phyloP scores from a whole-genome alignment of 2,113 vertebrate species.

The Halichoerus grypus region DNA sequence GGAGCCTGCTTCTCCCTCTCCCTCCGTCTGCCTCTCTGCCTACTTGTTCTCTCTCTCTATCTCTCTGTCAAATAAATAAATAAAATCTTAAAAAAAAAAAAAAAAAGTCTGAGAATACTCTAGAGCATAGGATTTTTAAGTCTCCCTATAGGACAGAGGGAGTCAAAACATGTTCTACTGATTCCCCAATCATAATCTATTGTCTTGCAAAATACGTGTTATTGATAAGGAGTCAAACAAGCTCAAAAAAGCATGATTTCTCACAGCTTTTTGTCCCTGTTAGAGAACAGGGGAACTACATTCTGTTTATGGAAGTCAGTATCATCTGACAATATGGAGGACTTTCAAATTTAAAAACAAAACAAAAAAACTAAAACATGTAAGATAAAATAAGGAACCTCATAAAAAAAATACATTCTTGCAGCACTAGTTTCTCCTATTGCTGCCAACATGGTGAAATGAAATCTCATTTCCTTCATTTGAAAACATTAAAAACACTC shows the following conservation, averaged over 20 bases:
- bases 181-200: constrained; percentile 14
- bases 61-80: too few relatives aligned
- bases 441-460: constrained; percentile 45
- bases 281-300: not conserved
- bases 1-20: too few relatives aligned
- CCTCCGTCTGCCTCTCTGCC: too few relatives aligned
- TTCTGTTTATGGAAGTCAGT: not conserved
- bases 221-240: constrained; percentile 37
- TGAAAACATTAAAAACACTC: constrained; percentile 51
- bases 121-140: not conserved
- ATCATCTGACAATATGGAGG: not conserved
- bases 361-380: not conserved
- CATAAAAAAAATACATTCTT: constrained; percentile 57
- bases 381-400: constrained; percentile 57
- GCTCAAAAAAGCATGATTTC: not conserved
- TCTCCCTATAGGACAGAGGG: not conserved
- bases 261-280: not conserved
- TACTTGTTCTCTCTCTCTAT: too few relatives aligned
- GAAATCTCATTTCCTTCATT: constrained; percentile 63
- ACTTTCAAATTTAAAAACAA: constrained; percentile 11
- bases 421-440: constrained; percentile 58
- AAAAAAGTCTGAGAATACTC: constrained; percentile 48
- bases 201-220: constrained; percentile 24
- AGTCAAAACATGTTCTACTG: constrained; percentile 28
- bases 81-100: too few relatives aligned